phyloP scores from a whole-genome alignment of 2,888 invertebrate species.

The Imbricaverruca yamaguchii region DNA sequence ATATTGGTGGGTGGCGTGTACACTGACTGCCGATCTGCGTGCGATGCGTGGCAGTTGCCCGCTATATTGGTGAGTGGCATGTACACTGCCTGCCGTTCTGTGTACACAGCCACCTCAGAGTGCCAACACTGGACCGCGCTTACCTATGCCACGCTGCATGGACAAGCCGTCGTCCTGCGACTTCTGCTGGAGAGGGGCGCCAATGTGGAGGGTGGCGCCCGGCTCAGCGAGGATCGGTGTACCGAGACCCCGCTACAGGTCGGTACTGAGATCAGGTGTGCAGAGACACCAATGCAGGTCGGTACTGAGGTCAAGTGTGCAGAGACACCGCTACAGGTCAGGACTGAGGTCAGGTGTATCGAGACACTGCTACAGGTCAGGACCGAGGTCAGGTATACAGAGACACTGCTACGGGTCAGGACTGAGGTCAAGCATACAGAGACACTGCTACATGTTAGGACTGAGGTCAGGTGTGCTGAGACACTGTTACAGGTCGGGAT shows the following conservation, averaged over 20 bases:
- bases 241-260: slow-evolving; percentile 83
- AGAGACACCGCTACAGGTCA: slow-evolving; percentile 75
- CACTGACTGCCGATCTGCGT: no score
- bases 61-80: no score
- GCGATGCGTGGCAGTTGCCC: no score
- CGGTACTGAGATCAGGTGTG: slow-evolving; percentile 8
- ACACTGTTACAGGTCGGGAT: no score
- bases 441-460: slow-evolving; percentile 69
- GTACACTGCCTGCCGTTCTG: not conserved
- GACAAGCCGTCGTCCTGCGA: slow-evolving; percentile 39
- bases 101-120: slow-evolving; percentile 48
- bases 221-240: slow-evolving; percentile 71
- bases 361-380: no score
- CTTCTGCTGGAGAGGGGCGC: slow-evolving; percentile 64
- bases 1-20: no score
- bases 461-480: no score
- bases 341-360: not conserved
- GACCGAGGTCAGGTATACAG: slow-evolving; percentile 68
- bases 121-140: slow-evolving; percentile 80
- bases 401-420: slow-evolving; percentile 73
- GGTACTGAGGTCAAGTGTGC: slow-evolving; percentile 67
- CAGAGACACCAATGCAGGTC: no score
- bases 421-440: slow-evolving; percentile 64
- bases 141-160: slow-evolving; percentile 63
- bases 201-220: slow-evolving; percentile 75